These are phyloP conservation scores for Anastatus disparis DNA, from an alignment of 1,140 invertebrate genomes.

Conservation along the genomic window DNA sequence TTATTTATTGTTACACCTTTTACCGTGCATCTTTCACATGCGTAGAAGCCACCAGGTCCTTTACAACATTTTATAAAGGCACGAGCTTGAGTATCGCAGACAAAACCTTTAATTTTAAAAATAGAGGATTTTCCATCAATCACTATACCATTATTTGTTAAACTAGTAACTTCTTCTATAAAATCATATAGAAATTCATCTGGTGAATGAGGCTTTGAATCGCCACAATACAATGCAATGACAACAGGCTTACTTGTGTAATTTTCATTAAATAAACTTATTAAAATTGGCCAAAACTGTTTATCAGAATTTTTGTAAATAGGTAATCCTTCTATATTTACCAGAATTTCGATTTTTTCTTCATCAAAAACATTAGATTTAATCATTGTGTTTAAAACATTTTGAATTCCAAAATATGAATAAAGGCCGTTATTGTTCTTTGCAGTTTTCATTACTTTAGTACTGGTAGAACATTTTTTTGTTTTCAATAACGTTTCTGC, in stretches of 20 bases:
- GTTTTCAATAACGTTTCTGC: too few relatives aligned
- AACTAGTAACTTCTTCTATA: constrained; percentile 28
- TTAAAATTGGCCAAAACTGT: too few relatives aligned
- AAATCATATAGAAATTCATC: constrained; percentile 41
- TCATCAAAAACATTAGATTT: neutral
- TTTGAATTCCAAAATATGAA: neutral
- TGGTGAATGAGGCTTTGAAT: constrained; percentile 31
- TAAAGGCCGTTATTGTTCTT: neutral
- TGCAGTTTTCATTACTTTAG: too few relatives aligned
- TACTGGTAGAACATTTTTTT: too few relatives aligned
- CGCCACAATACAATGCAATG: constrained; percentile 33
- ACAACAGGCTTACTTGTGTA: neutral
- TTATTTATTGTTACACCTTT: neutral
- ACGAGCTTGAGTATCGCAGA: too few relatives aligned
- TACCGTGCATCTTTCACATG: too few relatives aligned
- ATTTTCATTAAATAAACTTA: neutral
- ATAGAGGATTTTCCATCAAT: neutral
- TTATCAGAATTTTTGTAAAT: neutral
- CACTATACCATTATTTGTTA: neutral
- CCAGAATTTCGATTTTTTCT: neutral
- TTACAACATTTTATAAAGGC: too few relatives aligned
- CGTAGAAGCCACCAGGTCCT: too few relatives aligned
- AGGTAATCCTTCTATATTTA: too few relatives aligned
- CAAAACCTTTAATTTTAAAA: neutral
- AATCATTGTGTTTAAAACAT: neutral